Evolutionary conservation across 2,797 vertebrate species (phyloP).

Genomic region (Gambelia wislizenii): DNA sequence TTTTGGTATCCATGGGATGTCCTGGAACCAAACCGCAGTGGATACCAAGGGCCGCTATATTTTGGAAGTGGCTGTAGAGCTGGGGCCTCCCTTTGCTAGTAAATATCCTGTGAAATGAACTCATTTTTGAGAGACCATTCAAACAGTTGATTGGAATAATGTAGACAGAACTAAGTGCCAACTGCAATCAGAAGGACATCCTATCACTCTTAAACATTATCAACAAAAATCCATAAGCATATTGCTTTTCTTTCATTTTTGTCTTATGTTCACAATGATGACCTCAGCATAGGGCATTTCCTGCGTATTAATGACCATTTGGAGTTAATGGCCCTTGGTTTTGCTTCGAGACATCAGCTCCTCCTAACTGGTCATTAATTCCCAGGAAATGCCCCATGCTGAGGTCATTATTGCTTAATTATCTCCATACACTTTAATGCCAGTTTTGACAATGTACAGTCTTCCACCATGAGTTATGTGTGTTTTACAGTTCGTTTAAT

Average conservation of each 20-base stretch:
- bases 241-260: slow-evolving; percentile 71
- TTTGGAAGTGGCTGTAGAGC: background rate
- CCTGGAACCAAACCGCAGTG: too few relatives aligned
- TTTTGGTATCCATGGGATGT: too few relatives aligned
- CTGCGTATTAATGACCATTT: slow-evolving; percentile 80
- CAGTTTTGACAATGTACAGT: slow-evolving; percentile 78
- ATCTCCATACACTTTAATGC: slow-evolving; percentile 82
- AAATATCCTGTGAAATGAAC: slow-evolving; percentile 16
- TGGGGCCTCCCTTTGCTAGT: background rate
- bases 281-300: slow-evolving; percentile 78
- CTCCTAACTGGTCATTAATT: slow-evolving; percentile 81
- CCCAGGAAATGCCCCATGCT: slow-evolving; percentile 78
- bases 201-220: slow-evolving; percentile 53
- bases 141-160: slow-evolving; percentile 47
- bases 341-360: slow-evolving; percentile 82
- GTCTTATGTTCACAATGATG: slow-evolving; percentile 68
- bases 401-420: slow-evolving; percentile 78
- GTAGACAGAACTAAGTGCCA: slow-evolving; percentile 47
- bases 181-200: slow-evolving; percentile 58
- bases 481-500: slow-evolving; percentile 78
- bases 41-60: too few relatives aligned
- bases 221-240: slow-evolving; percentile 62
- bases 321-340: slow-evolving; percentile 80
- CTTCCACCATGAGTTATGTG: slow-evolving; percentile 76
- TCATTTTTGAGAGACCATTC: slow-evolving; percentile 34